Evolutionary conservation across 2,797 vertebrate genomes (phyloP).

Genomic region (Morelia viridis): DNA sequence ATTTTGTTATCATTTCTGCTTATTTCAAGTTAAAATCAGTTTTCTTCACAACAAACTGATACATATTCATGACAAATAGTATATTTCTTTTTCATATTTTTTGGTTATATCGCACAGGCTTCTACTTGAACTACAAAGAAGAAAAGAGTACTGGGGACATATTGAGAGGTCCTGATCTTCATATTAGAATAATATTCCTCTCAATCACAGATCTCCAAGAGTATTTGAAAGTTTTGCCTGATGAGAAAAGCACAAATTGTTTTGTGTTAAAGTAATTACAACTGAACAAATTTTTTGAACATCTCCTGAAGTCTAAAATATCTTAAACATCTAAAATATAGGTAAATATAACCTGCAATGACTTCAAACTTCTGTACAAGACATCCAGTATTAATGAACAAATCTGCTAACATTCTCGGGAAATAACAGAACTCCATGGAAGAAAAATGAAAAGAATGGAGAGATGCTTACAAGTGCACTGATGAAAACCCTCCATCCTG

Average conservation of each 20-base stretch:
- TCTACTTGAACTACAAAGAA: slow-evolving; percentile 5
- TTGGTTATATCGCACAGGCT: slow-evolving; percentile 31
- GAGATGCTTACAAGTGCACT: slow-evolving; percentile 60
- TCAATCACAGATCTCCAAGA: slow-evolving; percentile 18
- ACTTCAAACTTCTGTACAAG: slow-evolving; percentile 24
- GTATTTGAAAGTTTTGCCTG: not conserved
- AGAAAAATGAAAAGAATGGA: slow-evolving; percentile 60
- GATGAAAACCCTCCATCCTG: slow-evolving; percentile 68
- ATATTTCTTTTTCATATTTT: slow-evolving; percentile 14
- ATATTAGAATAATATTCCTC: slow-evolving; percentile 26
- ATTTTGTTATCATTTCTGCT: not conserved
- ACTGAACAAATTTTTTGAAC: slow-evolving; percentile 18
- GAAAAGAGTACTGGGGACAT: slow-evolving; percentile 12
- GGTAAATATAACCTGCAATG: slow-evolving; percentile 38
- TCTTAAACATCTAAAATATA: slow-evolving; percentile 25
- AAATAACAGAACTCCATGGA: slow-evolving; percentile 60
- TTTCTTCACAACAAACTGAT: slow-evolving; percentile 10
- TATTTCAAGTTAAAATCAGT: not conserved
- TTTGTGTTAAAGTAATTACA: not conserved
- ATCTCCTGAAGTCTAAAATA: not conserved
- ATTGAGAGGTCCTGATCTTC: slow-evolving; percentile 23
- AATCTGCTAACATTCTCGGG: slow-evolving; percentile 53
- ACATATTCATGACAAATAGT: not conserved
- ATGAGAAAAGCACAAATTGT: slow-evolving; percentile 1
- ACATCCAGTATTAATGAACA: slow-evolving; percentile 59